Evolutionary conservation across 2,888 invertebrate species (phyloP), one percentile per base, ranked within the genome.

Genomic region (Micoletzkya japonica): DNA sequence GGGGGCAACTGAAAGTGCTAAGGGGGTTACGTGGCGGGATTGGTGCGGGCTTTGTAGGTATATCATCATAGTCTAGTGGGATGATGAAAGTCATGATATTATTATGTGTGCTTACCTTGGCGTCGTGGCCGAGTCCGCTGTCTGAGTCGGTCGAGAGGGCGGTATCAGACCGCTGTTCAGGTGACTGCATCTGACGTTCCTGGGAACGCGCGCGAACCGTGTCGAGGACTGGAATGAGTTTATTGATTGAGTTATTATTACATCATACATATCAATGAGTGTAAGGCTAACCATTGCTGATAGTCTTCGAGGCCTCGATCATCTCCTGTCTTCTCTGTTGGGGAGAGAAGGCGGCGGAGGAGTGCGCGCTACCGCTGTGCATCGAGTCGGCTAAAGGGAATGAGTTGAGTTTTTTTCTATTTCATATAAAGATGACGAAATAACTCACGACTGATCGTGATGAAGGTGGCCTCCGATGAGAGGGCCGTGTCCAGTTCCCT

Each of bases 401-500:
- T 24, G 52, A 20, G 6, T 6, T 10, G 30, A n/a, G 30, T 32
- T 26, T 24, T 26, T 10, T 4, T 7, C 30, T 32, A 10, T 30
- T 10, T 30, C 28, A 30, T 26, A 7, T 32, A n/a, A 26, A 57
- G n/a, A 52, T 7, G 7, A 54, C 7, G 54, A 54, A 54, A 14
- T 26, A 32, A 66, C 66, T 54, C 4, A 68, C 68, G 68, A 26
- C 57, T 57, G 58, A 68, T 68, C 4, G 68, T 58, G 37, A 68
- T 68, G 58, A 68, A 68, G 24, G 68, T 68, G 34, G 68, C 68
- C 34, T 68, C 68, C 6, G 57, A 36, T 2, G 57, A 57, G 24
- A 68, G 68, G 32, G 68, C 68, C 49, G 68, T 44, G 68, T 68
- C 68, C 68, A 68, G 26, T 58, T 68, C 68, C n/a, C 58, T 28